Evolutionary conservation across 2,888 invertebrate genomes (phyloP), one percentile per base, ranked within the genome.

Genomic region (Nemotelus pantherinus): DNA sequence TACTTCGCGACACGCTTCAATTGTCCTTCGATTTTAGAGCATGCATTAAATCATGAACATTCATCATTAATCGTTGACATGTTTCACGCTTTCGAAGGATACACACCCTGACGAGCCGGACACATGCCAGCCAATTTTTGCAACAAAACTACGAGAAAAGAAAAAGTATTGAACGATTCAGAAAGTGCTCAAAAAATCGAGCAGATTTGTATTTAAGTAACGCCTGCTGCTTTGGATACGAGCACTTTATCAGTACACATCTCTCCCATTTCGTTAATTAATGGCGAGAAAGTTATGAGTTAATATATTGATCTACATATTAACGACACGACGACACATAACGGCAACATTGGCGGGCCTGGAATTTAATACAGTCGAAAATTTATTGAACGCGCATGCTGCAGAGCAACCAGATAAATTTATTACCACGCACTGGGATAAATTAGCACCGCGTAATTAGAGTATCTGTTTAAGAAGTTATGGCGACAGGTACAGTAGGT

Each of bases 271-370:
- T 74, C 63, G 60, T 74, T 74, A 74, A 74, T 74, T 74, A 74
- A 74, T 74, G 74, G 74, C 74, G 74, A 48, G 74, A 63, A 74
- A 74, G 74, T 74, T 74, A 74, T 74, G 74, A 74, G 74, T 74
- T 74, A 74, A 74, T 74, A 74, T 53, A 74, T 74, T 74, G 74
- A 74, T 74, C 74, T 60, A 74, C 74, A 63, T 74, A 74, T 74
- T 45, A 74, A 74, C 47, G 43, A n/a, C 25, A 48, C 48, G 45
- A 47, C 50, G 74, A 4, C 45, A 47, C 41, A 60, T 41, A 60
- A 74, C 63, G 2, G 47, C 47, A 25, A 3, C 10, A 2, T 7
- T 9, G 60, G 41, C 47, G 53, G 39, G 25, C 63, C 9, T 6
- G 58, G 72, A 74, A 74, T 48, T 74, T 60, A 63, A 74, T 74